Percentiles rank a stretch among this genome's conserved stretches.
Evolutionary conservation across 2,797 vertebrate genomes (phyloP).

Genomic region (Amblyraja radiata): DNA sequence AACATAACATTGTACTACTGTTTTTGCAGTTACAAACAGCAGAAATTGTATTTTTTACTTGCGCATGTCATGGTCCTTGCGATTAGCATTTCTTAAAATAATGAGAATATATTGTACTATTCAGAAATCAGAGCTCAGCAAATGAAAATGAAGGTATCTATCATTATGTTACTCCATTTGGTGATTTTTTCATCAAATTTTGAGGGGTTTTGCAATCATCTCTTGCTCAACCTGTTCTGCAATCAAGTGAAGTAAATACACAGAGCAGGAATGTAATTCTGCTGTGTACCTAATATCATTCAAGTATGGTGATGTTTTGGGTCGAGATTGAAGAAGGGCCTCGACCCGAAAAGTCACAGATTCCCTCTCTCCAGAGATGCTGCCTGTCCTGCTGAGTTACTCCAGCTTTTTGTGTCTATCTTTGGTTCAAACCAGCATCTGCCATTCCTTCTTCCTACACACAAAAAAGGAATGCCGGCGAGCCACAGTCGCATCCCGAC

Average conservation of each 20-base stretch:
- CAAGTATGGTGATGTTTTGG: no score
- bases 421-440: no score
- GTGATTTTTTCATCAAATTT: not conserved
- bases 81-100: not conserved
- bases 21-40: not conserved
- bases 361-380: no score
- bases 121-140: not conserved
- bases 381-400: no score
- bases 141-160: not conserved
- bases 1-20: no score
- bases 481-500: no score
- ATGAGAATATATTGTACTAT: not conserved
- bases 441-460: no score
- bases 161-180: not conserved
- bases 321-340: no score
- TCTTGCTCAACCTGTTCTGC: not conserved
- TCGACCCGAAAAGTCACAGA: no score
- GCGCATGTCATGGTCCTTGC: not conserved
- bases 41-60: not conserved
- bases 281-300: no score
- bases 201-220: not conserved
- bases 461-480: no score
- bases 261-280: not conserved
- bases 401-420: no score
- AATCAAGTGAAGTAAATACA: conserved; percentile 9